A percentile compares a stretch with the other conserved stretches of the same genome.
Conservation (phyloP, 2,797 vertebrate genomes). For the Catamblyrhynchus diadema region DNA sequence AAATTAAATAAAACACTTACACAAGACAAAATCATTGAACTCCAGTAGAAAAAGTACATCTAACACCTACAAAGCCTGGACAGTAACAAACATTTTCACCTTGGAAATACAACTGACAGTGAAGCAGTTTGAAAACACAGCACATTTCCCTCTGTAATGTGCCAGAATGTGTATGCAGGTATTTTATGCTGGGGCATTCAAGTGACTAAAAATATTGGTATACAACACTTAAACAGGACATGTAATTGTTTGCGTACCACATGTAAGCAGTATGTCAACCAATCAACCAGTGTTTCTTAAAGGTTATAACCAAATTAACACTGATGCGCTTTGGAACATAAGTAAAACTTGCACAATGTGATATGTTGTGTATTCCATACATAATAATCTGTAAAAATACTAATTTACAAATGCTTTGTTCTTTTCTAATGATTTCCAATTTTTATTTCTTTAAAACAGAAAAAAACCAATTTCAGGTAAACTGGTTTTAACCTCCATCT, state of each 20-base stretch:
- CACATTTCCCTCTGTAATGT: not conserved
- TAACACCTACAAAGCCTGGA: not conserved
- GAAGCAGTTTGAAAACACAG: not conserved
- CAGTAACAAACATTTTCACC: not conserved
- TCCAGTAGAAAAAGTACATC: not conserved
- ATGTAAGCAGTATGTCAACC: not conserved
- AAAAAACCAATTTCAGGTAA: not conserved
- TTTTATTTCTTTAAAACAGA: not conserved
- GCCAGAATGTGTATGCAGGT: not conserved
- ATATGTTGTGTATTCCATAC: not conserved
- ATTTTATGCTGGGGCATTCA: not conserved
- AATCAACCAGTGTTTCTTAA: not conserved
- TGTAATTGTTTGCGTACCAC: not conserved
- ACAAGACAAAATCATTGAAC: not conserved
- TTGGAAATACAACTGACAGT: not conserved
- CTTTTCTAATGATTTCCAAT: not conserved
- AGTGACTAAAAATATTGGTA: not conserved
- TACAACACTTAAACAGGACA: not conserved
- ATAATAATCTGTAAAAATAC: not conserved
- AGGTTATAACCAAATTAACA: not conserved
- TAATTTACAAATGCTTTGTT: not conserved
- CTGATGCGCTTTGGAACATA: not conserved
- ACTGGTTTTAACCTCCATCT: not conserved
- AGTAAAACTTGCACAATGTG: not conserved
- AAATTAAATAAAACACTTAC: not conserved